Conservation (phyloP, 2,113 vertebrate species). For the Thamnaconus septentrionalis region DNA sequence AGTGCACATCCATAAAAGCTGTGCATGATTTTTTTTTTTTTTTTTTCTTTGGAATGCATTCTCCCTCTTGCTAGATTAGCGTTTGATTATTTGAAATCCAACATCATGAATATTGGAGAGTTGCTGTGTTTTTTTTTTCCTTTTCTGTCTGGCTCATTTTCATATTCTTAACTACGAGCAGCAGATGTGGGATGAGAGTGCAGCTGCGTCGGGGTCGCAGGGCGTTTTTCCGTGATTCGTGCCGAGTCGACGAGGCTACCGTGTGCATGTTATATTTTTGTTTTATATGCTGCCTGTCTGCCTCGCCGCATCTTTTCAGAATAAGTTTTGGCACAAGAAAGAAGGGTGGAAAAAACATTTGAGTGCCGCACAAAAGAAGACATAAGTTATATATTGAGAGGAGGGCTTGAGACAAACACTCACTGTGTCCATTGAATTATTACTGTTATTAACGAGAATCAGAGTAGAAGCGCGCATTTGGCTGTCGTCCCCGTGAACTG, state of each 20-base stretch:
- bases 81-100: slow-evolving; percentile 57
- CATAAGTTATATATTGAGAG: too few species aligned
- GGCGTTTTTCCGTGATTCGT: slow-evolving; percentile 1
- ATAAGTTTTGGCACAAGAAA: too few species aligned
- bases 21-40: slow-evolving; percentile 14
- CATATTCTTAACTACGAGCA: slow-evolving; percentile 6
- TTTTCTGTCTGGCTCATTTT: not conserved
- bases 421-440: not conserved
- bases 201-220: slow-evolving; percentile 17
- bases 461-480: too few species aligned
- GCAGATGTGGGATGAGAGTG: slow-evolving; percentile 23
- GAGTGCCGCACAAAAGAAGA: too few species aligned
- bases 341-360: too few species aligned
- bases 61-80: slow-evolving; percentile 45
- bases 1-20: slow-evolving; percentile 46
- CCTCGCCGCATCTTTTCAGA: too few species aligned
- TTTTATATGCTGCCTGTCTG: too few species aligned
- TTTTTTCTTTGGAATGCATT: slow-evolving; percentile 23
- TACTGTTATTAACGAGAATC: not conserved
- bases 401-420: too few species aligned
- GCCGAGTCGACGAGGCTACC: slow-evolving; percentile 9
- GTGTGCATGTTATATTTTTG: not conserved
- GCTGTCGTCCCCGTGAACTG: not conserved
- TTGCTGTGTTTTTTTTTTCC: not conserved
- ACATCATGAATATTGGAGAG: slow-evolving; percentile 45